Conservation (phyloP, 2,888 invertebrate species). For the Ypsolopha scabrella region DNA sequence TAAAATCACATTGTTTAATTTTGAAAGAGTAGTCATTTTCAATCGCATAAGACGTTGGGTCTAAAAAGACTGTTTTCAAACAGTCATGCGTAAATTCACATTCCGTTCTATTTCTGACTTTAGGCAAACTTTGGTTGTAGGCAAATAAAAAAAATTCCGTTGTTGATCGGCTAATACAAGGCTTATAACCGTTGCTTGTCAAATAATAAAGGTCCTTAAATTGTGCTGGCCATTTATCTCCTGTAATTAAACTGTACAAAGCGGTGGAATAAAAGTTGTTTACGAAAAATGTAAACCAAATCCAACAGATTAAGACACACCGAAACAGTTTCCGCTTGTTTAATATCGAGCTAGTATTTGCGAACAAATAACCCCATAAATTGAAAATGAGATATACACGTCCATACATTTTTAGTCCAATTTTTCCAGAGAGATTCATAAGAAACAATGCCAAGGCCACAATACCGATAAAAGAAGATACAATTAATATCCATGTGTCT, state of each 20-base stretch:
- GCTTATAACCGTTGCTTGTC: constrained; percentile 14
- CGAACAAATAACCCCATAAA: background rate
- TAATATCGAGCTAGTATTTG: background rate
- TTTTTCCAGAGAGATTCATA: background rate
- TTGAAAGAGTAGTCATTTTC: background rate
- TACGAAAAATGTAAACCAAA: background rate
- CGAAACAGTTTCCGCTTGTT: background rate
- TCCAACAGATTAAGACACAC: background rate
- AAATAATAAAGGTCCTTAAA: constrained; percentile 11
- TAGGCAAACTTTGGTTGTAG: constrained; percentile 28
- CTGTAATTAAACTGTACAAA: constrained; percentile 8
- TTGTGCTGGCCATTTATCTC: background rate
- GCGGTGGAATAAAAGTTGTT: background rate
- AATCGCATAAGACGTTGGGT: background rate
- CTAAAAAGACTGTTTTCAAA: background rate
- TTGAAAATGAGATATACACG: background rate
- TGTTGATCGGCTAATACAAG: constrained; percentile 28
- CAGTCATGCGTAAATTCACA: background rate
- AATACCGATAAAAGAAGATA: background rate
- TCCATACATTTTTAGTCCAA: background rate
- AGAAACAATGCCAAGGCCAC: background rate
- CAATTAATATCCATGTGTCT: background rate
- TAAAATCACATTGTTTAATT: background rate
- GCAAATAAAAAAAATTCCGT: constrained; percentile 25
- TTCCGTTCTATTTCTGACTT: constrained; percentile 5